A percentile compares a stretch with the other conserved stretches of the same genome.
Evolutionary conservation across 2,888 invertebrate genomes (phyloP).

Genomic region (Epirrita christyi): DNA sequence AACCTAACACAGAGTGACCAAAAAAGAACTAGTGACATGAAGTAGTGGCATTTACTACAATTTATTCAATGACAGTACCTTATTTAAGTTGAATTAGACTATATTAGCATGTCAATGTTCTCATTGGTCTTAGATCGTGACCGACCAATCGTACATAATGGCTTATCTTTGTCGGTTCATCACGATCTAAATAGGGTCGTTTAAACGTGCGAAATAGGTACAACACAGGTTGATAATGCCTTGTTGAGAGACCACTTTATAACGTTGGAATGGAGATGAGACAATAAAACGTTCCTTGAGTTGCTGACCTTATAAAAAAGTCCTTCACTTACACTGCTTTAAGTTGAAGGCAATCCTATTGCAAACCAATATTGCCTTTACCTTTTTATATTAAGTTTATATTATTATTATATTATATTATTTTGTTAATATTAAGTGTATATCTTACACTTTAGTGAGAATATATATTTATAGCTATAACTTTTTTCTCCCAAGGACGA

Average conservation of each 20-base stretch:
- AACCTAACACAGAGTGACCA: no score
- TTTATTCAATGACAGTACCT: not conserved
- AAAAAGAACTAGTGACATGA: no score
- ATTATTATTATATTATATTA: no score
- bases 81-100: not conserved
- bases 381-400: no score
- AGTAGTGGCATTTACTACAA: not conserved
- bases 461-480: no score
- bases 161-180: constrained; percentile 17
- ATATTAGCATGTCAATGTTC: constrained; percentile 18
- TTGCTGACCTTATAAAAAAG: not conserved
- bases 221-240: not conserved
- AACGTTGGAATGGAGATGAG: not conserved
- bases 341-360: no score
- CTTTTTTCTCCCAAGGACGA: no score
- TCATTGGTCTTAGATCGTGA: constrained; percentile 19
- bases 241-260: constrained; percentile 1
- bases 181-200: constrained; percentile 20
- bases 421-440: no score
- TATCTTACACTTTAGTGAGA: no score
- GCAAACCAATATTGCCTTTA: no score
- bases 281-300: no score
- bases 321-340: no score
- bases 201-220: constrained; percentile 4
- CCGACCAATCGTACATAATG: constrained; percentile 11